A percentile compares a stretch with the other conserved stretches of the same genome.
These are phyloP conservation scores for Platerodrilus igneus DNA, from an alignment of 2,888 invertebrate species.

Conservation along the genomic window DNA sequence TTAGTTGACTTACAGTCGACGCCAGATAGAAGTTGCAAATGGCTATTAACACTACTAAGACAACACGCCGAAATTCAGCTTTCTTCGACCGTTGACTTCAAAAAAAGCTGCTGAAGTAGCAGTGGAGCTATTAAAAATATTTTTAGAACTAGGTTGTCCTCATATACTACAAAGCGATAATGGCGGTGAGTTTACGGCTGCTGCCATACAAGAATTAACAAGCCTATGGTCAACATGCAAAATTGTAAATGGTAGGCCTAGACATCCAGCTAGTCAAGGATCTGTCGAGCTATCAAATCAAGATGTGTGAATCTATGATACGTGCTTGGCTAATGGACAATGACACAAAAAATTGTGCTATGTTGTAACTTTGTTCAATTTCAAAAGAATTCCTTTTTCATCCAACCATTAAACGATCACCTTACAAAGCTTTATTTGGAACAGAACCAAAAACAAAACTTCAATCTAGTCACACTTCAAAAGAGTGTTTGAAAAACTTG, in stretches of 20 bases:
- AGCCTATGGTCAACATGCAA: constrained; percentile 19
- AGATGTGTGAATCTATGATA: too few relatives aligned
- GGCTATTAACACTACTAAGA: constrained; percentile 7
- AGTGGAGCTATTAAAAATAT: constrained; percentile 18
- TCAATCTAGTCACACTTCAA: constrained; percentile 1
- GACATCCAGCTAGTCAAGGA: too few relatives aligned
- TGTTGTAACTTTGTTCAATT: constrained; percentile 12
- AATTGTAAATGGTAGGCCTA: constrained; percentile 17
- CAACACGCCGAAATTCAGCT: too few relatives aligned
- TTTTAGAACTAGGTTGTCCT: constrained; percentile 16
- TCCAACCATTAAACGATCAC: too few relatives aligned
- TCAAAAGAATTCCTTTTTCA: constrained; percentile 7
- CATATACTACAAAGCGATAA: constrained; percentile 7
- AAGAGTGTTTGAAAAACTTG: constrained; percentile 10
- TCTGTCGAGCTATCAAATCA: constrained; percentile 12
- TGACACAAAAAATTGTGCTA: too few relatives aligned
- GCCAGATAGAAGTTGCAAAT: constrained; percentile 6
- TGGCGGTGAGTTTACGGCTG: constrained; percentile 18
- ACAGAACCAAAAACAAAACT: constrained; percentile 2
- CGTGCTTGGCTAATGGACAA: too few relatives aligned
- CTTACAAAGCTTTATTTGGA: constrained; percentile 6
- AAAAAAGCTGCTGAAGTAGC: constrained; percentile 20
- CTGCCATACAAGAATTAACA: constrained; percentile 17
- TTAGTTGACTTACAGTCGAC: constrained; percentile 20
- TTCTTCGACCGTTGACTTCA: constrained; percentile 15